A percentile compares a stretch with the other conserved stretches of the same genome.
Evolutionary conservation across 2,888 invertebrate genomes (phyloP).

Genomic region (Drosophila mimica): DNA sequence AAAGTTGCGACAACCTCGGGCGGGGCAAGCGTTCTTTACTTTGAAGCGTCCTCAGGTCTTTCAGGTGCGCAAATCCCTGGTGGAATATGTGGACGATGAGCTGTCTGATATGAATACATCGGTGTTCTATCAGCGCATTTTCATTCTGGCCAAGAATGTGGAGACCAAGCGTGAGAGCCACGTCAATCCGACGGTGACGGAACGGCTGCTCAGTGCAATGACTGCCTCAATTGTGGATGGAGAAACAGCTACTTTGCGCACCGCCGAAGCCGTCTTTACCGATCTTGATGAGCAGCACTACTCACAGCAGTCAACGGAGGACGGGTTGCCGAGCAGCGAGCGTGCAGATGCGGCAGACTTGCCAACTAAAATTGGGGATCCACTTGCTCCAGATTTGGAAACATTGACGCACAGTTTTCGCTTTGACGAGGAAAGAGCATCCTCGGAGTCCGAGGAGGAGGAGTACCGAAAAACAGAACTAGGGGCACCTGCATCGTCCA

Average conservation of each 20-base stretch:
- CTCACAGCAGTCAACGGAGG: constrained; percentile 25
- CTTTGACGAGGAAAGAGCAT: constrained; percentile 21
- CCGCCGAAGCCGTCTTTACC: neutral
- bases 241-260: constrained; percentile 11
- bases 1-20: constrained; percentile 1
- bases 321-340: neutral
- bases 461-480: constrained; percentile 1
- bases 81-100: constrained; percentile 71
- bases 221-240: neutral
- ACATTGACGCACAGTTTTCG: constrained; percentile 45
- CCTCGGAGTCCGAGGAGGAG: neutral
- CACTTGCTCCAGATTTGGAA: constrained; percentile 25
- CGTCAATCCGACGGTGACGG: neutral
- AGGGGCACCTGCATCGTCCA: constrained; percentile 1
- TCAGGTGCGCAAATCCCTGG: constrained; percentile 73
- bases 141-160: constrained; percentile 70
- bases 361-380: neutral
- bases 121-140: constrained; percentile 79
- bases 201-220: neutral
- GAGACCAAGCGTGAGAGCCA: constrained; percentile 1
- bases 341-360: neutral
- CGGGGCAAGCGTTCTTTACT: constrained; percentile 39
- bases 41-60: constrained; percentile 54
- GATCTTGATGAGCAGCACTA: constrained; percentile 35
- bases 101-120: constrained; percentile 59